Percentiles rank a stretch among this genome's conserved stretches.
Conservation (phyloP, 2,113 vertebrate species). For the Guaruba guarouba region DNA sequence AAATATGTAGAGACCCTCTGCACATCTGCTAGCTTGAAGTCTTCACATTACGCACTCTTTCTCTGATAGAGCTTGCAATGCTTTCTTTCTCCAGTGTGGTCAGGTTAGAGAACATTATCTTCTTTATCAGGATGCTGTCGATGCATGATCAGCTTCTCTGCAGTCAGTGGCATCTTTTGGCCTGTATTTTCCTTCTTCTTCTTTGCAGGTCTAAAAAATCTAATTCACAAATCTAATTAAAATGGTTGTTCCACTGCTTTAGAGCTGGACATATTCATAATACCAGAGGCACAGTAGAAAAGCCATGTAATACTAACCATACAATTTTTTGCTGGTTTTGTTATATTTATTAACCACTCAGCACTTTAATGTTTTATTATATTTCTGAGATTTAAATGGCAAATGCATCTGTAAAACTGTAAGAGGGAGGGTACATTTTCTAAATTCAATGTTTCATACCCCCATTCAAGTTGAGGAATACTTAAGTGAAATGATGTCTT, state of each 20-base stretch:
- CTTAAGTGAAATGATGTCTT: not conserved
- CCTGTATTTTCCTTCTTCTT: not conserved
- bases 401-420: not conserved
- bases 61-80: not conserved
- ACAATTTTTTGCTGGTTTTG: not conserved
- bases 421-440: not conserved
- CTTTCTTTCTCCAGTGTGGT: not conserved
- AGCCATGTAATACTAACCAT: not conserved
- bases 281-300: not conserved
- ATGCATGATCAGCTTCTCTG: not conserved
- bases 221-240: slow-evolving; percentile 23
- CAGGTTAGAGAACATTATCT: not conserved
- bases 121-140: not conserved
- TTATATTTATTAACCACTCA: not conserved
- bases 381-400: not conserved
- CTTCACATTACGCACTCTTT: not conserved
- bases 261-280: not conserved
- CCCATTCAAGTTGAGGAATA: not conserved
- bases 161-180: not conserved
- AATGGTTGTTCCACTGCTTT: not conserved
- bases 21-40: not conserved
- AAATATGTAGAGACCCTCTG: not conserved
- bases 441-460: not conserved
- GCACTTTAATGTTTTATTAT: not conserved
- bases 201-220: not conserved